Percentiles rank a stretch among this genome's conserved stretches.
phyloP scores from a whole-genome alignment of 2,888 invertebrate genomes.

The Lepas anatifera region DNA sequence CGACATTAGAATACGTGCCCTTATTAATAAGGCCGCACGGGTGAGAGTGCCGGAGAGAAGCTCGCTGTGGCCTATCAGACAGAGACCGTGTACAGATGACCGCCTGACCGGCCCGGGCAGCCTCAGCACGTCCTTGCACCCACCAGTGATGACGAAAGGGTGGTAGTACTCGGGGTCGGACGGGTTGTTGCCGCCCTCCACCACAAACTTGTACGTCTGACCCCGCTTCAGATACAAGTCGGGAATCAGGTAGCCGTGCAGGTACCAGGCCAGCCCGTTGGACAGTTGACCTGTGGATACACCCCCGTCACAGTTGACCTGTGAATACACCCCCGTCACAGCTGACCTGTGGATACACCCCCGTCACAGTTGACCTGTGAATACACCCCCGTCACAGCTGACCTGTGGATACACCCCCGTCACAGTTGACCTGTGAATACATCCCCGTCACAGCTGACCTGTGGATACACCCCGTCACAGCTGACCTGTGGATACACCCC shows the following conservation, averaged over 20 bases:
- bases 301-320: too few species aligned
- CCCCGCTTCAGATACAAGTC: conserved; percentile 78
- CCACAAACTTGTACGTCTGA: conserved; percentile 66
- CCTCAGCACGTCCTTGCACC: too few species aligned
- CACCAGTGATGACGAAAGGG: conserved; percentile 65
- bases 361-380: too few species aligned
- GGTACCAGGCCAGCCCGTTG: conserved; percentile 74
- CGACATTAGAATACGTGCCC: too few species aligned
- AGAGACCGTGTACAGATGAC: not conserved
- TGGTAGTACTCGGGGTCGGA: conserved; percentile 74
- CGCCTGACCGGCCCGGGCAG: not conserved
- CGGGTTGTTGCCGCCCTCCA: conserved; percentile 74
- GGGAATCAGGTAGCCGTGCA: conserved; percentile 77
- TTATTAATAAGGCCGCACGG: too few species aligned
- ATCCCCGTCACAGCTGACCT: not conserved
- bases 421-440: not conserved
- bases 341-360: too few species aligned
- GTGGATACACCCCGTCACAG: not conserved
- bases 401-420: not conserved
- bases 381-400: not conserved
- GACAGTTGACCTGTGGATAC: conserved; percentile 15
- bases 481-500: too few species aligned
- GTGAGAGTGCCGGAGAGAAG: too few species aligned
- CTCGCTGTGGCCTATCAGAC: too few species aligned
- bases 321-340: too few species aligned